phyloP scores from a whole-genome alignment of 1,140 invertebrate species.

The Archivesica marissinica region DNA sequence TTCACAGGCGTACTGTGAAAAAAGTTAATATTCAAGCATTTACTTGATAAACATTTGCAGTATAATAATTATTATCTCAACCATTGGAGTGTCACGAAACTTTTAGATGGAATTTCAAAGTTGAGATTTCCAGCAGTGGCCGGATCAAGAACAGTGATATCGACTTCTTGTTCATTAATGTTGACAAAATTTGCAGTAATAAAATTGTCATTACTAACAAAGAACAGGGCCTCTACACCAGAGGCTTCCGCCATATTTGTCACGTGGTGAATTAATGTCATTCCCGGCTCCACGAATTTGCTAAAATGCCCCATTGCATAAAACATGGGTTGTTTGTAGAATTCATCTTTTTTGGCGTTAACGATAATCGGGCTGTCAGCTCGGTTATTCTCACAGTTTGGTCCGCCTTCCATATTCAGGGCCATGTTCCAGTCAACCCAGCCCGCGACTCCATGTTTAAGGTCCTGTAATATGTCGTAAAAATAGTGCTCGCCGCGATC shows the following conservation, averaged over 20 bases:
- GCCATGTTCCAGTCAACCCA: slow-evolving; percentile 97
- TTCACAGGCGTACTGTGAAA: too few species aligned
- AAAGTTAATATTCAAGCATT: too few species aligned
- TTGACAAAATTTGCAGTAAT: slow-evolving; percentile 48
- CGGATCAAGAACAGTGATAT: slow-evolving; percentile 39
- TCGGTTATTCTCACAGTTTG: slow-evolving; percentile 91
- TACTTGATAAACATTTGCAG: too few species aligned
- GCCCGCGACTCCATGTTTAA: slow-evolving; percentile 88
- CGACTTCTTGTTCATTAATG: slow-evolving; percentile 15
- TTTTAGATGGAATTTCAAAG: slow-evolving; percentile 52
- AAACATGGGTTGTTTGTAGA: slow-evolving; percentile 95
- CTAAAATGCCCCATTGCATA: slow-evolving; percentile 93
- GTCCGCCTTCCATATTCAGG: slow-evolving; percentile 91
- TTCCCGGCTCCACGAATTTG: slow-evolving; percentile 53
- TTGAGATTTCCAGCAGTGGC: background rate
- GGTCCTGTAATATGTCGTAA: slow-evolving; percentile 88
- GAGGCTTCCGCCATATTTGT: background rate
- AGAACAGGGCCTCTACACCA: slow-evolving; percentile 49
- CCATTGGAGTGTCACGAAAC: slow-evolving; percentile 59
- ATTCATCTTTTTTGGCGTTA: slow-evolving; percentile 87
- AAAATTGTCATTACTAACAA: background rate
- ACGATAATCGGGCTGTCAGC: slow-evolving; percentile 92
- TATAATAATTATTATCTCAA: slow-evolving; percentile 7
- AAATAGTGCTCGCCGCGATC: slow-evolving; percentile 88
- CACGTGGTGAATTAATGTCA: slow-evolving; percentile 21